Base-by-base conservation (phyloP, 1,140 invertebrate species). In the Neodiprion virginianus region DNA sequence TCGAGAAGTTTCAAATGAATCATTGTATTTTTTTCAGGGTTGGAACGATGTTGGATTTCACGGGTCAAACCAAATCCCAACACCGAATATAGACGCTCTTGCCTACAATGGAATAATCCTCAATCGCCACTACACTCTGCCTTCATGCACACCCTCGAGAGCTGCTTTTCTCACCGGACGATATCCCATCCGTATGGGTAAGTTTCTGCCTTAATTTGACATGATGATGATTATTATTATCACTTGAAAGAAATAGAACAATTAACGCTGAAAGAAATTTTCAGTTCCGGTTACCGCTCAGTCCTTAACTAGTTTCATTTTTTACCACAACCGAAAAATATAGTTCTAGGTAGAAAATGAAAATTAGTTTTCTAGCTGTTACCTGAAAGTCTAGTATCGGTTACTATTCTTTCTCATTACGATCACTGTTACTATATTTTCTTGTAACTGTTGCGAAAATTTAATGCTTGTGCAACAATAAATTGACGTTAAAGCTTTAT, bases 21-120 rank as follows among this genome's bases (percentile, higher is more conserved):
- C 11, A 53, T 71, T 67, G 75, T 74, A 71, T 66, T 73, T 72
- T 73, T 83, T 83, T 40, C 75, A 94, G 93, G 94, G 94, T n/a
- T 95, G 93, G 93, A 93, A 94, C 81, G 93, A 95, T 82, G 91
- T 95, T 4, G 90, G 93, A 74, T 94, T 93, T 80, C 94, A 94
- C 80, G 94, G 93, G 12, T 93, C 92, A 12, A 86, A 92, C 78
- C 90, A 94, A 82, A 93, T 93, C 75, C 89, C 90, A 17, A 94
- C 93, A 0, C 93, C 93, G 0, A 93, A 94, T 78, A 91, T 94
- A 23, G 92, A 93, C 74, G 90, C 89, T 4, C 81, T 94, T 4
- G 93, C 92, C 1, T 91, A 90, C 75, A 91, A 91, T 78, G 93
- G 93, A 12, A 87, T 94, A 73, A 91, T 93, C 74, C 85, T 94